Percentiles rank a stretch among this genome's conserved stretches.
phyloP scores from a whole-genome alignment of 1,140 invertebrate genomes.

The Hyposmocoma kahamanoa region DNA sequence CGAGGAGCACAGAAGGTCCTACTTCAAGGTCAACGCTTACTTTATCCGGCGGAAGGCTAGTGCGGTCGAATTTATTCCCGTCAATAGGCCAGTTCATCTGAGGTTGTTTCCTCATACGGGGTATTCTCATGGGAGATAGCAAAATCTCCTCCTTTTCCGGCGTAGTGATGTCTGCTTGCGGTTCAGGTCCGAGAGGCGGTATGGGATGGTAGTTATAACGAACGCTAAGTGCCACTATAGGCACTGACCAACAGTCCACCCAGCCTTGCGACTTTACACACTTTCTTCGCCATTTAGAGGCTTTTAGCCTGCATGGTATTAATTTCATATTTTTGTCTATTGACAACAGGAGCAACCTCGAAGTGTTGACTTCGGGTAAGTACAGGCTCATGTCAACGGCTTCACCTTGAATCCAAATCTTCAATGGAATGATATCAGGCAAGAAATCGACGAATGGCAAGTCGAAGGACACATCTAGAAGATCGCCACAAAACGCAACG shows the following conservation, averaged over 20 bases:
- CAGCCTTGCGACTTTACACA: slow-evolving; percentile 88
- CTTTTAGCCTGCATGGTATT: slow-evolving; percentile 74
- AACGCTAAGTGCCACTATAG: slow-evolving; percentile 93
- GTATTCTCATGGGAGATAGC: slow-evolving; percentile 92
- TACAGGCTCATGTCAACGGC: slow-evolving; percentile 92
- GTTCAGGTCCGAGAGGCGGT: slow-evolving; percentile 87
- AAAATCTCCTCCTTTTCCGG: slow-evolving; percentile 95
- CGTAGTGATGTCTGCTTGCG: slow-evolving; percentile 92
- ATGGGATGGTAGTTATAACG: slow-evolving; percentile 94
- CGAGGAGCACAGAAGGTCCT: slow-evolving; percentile 89
- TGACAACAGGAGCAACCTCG: slow-evolving; percentile 86
- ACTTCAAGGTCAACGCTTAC: slow-evolving; percentile 94
- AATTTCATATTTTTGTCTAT: slow-evolving; percentile 93
- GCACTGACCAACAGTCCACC: slow-evolving; percentile 97
- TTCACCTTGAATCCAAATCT: slow-evolving; percentile 96
- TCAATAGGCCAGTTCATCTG: slow-evolving; percentile 78
- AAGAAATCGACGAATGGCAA: slow-evolving; percentile 95
- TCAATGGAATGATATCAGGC: slow-evolving; percentile 88
- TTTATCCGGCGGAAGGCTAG: slow-evolving; percentile 86
- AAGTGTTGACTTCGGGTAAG: slow-evolving; percentile 93
- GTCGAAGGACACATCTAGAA: slow-evolving; percentile 93
- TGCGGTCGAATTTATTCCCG: slow-evolving; percentile 90
- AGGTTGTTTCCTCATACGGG: slow-evolving; percentile 82
- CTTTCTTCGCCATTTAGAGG: slow-evolving; percentile 88
- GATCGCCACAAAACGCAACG: slow-evolving; percentile 93